Evolutionary conservation across 2,888 invertebrate species (phyloP), one percentile per base, ranked within the genome.

Genomic region (Apodemia hepburni): DNA sequence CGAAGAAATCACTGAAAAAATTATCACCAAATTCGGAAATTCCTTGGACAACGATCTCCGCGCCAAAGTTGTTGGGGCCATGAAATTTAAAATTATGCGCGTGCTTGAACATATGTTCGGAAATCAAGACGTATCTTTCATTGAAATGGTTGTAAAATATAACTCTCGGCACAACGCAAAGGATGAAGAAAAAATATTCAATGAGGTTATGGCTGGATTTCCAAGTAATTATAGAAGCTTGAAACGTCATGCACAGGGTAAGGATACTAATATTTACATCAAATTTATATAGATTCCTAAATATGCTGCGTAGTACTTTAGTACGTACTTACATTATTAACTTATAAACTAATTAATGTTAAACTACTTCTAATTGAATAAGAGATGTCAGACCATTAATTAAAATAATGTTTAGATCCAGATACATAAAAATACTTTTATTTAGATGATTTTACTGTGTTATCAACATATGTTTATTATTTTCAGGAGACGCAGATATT

Each of bases 91-190:
- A 0, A 45, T 87, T 2, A 65, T 67, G 2, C 73, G 74, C 17
- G 73, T 80, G 15, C 69, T 90, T 47, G 67, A 72, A 22, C 78
- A 83, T 1, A 83, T 87, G 80, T 88, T 85, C 64, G 81, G 79
- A 1, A 71, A 78, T n/a, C 68, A 72, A 29, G 87, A 89, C 35
- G 78, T 84, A 0, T 80, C 88, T 2, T 86, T 80, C 65, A 87
- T 87, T 45, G 87, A 88, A 68, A 78, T 85, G 38, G 75, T 87
- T 18, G 75, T 84, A 47, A 84, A 83, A 66, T 89, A 84, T 68
- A 80, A 84, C 61, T 76, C 83, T 11, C 82, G 73, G 65, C 79
- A 81, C 64, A 72, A 70, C 45, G 64, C 66, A 0, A 76, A 76
- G 17, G 81, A 81, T 0, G 82, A 85, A 65, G 76, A 77, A 67